Conservation (phyloP, 2,888 invertebrate genomes). For the Rhagophthalmus giganteus region DNA sequence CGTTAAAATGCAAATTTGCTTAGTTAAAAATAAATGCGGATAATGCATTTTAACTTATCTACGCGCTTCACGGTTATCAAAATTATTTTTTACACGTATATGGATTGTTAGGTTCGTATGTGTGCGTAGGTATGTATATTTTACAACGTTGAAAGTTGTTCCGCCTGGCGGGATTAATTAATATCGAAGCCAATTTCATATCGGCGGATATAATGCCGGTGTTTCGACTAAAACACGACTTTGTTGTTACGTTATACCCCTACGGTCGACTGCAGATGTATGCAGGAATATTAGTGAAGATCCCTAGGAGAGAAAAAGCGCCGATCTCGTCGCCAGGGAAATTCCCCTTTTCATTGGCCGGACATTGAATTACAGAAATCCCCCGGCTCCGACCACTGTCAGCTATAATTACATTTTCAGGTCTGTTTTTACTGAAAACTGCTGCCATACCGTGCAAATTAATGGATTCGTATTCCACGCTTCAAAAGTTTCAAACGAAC, state of each 20-base stretch:
- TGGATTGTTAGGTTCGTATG: constrained; percentile 5
- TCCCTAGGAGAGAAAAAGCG: constrained; percentile 27
- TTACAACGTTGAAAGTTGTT: constrained; percentile 2
- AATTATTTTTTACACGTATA: constrained; percentile 10
- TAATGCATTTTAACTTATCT: constrained; percentile 24
- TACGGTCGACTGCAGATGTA: constrained; percentile 17
- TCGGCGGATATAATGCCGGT: constrained; percentile 9
- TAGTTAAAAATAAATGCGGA: constrained; percentile 25
- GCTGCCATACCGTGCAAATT: constrained; percentile 36
- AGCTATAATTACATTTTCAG: constrained; percentile 40
- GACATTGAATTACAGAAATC: constrained; percentile 36
- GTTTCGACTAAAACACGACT: constrained; percentile 26
- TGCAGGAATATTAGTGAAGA: constrained; percentile 29
- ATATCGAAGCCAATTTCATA: constrained; percentile 18
- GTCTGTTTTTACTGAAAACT: constrained; percentile 40
- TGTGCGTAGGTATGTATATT: neutral
- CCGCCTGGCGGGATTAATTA: constrained; percentile 21
- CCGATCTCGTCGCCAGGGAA: constrained; percentile 31
- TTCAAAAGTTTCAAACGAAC: constrained; percentile 24
- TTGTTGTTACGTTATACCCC: constrained; percentile 25
- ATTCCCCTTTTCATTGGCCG: constrained; percentile 32
- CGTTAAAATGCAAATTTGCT: constrained; percentile 30
- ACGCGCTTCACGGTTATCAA: constrained; percentile 3
- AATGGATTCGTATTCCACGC: constrained; percentile 36
- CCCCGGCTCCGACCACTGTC: constrained; percentile 34